Base-by-base conservation (phyloP, 2,113 vertebrate genomes). In the Camelus bactrianus region DNA sequence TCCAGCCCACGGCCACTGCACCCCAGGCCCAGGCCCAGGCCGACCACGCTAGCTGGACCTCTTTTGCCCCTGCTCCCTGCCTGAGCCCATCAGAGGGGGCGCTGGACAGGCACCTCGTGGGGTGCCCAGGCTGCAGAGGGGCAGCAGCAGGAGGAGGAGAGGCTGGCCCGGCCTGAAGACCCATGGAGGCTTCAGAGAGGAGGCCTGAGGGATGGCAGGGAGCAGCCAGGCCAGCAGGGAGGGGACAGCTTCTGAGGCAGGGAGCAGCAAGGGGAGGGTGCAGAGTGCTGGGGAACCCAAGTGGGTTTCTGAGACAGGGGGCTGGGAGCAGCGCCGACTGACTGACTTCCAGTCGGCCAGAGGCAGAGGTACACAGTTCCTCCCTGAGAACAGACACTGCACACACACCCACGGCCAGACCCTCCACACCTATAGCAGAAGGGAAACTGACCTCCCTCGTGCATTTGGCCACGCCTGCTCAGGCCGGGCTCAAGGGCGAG, bases 261-360 rank as follows among this genome's bases (percentile, higher is more conserved):
- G 5, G 22, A 26, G 28, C 24, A 17, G 62, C 1, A 1, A 14
- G 42, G 38, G 4, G 22, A 16, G 65, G 62, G 28, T 19, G 20
- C 8, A 12, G 56, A 52, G 64, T 2, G 14, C 0, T 4, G 13
- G 38, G 28, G 11, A 5, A 5, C 32, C 48, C 6, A 9, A 19
- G 22, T 0, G 8, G 38, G 54, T 19, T 32, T 79, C 46, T 3
- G 89, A 73, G 14, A 16, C 24, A 7, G 52, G 10, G 52, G 50
- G 26, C 42, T n/a, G 56, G 54, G 38, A 50, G 58, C 20, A 9
- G 24, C 35, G 13, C 38, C 38, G 38, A 15, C 6, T 10, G 9
- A 12, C 48, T 16, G 12, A 16, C 73, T 38, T 28, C 11, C 11
- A 35, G 58, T 13, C 22, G 22, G 64, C 20, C 42, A 22, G 64